A percentile compares a stretch with the other conserved stretches of the same genome.
phyloP scores from a whole-genome alignment of 2,888 invertebrate species.

The Melinopterus prodromus region DNA sequence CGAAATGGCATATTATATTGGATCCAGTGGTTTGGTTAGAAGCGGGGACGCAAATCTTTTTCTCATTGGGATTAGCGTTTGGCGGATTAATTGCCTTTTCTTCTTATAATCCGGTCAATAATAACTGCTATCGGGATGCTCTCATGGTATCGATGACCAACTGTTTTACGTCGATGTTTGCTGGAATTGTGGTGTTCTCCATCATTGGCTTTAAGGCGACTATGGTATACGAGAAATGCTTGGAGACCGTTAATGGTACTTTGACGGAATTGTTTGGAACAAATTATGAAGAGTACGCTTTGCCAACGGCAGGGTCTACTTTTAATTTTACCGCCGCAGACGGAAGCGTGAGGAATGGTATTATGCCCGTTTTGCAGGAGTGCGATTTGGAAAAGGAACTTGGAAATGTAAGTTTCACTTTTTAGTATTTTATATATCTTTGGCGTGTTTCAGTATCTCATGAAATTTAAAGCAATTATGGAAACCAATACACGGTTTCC shows the following conservation, averaged over 20 bases:
- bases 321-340: conserved; percentile 64
- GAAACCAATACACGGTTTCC: no score
- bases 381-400: conserved; percentile 88
- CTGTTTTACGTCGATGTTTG: conserved; percentile 95
- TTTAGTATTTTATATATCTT: no score
- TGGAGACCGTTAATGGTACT: conserved; percentile 70
- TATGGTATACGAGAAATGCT: conserved; percentile 81
- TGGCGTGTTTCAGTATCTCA: no score
- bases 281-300: conserved; percentile 59
- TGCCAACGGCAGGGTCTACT: conserved; percentile 67
- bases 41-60: conserved; percentile 97
- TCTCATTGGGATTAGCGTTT: conserved; percentile 93
- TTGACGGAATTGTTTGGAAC: conserved; percentile 66
- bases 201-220: conserved; percentile 94
- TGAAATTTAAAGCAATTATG: no score
- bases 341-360: conserved; percentile 64
- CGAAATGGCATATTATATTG: conserved; percentile 88
- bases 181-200: conserved; percentile 95
- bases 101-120: conserved; percentile 96
- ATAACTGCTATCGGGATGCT: conserved; percentile 95
- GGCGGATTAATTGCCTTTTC: conserved; percentile 96
- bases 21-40: conserved; percentile 98
- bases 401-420: conserved; percentile 76
- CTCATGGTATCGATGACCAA: conserved; percentile 92
- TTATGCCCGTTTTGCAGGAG: conserved; percentile 74